Conservation (phyloP, 2,797 vertebrate genomes). For the Mastacembelus armatus region DNA sequence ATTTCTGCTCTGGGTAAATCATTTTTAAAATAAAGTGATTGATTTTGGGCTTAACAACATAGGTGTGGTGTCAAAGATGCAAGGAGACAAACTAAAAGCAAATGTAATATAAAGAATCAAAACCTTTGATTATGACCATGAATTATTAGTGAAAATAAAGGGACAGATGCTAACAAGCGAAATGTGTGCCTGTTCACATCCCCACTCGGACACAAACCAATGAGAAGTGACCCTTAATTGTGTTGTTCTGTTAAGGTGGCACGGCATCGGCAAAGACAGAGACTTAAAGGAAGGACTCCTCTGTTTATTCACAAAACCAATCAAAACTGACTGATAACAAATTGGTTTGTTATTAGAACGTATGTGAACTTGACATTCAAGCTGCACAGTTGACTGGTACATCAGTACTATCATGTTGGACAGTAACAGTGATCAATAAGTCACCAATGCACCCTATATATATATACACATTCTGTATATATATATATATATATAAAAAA, state of each 20-base stretch:
- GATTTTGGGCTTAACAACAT: background rate
- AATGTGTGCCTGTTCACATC: constrained; percentile 68
- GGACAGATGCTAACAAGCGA: constrained; percentile 62
- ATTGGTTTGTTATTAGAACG: background rate
- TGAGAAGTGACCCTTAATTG: constrained; percentile 74
- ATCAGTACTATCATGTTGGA: background rate
- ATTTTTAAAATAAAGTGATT: constrained; percentile 5
- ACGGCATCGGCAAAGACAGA: constrained; percentile 36
- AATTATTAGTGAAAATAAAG: constrained; percentile 42
- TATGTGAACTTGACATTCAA: constrained; percentile 1
- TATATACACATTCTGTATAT: no score
- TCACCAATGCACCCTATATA: background rate
- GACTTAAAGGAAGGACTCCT: background rate
- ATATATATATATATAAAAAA: no score
- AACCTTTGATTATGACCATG: constrained; percentile 56
- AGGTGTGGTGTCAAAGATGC: constrained; percentile 5
- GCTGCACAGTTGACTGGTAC: background rate
- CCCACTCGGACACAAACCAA: constrained; percentile 60
- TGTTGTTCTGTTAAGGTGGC: constrained; percentile 74
- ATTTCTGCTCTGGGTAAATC: constrained; percentile 1
- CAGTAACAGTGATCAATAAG: background rate
- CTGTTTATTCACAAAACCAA: constrained; percentile 66
- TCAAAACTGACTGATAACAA: constrained; percentile 45
- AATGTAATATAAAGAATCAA: constrained; percentile 36
- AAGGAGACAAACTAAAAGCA: constrained; percentile 6